These are phyloP conservation scores for Pituophis catenifer DNA, from an alignment of 2,113 vertebrate species.

Conservation along the genomic window DNA sequence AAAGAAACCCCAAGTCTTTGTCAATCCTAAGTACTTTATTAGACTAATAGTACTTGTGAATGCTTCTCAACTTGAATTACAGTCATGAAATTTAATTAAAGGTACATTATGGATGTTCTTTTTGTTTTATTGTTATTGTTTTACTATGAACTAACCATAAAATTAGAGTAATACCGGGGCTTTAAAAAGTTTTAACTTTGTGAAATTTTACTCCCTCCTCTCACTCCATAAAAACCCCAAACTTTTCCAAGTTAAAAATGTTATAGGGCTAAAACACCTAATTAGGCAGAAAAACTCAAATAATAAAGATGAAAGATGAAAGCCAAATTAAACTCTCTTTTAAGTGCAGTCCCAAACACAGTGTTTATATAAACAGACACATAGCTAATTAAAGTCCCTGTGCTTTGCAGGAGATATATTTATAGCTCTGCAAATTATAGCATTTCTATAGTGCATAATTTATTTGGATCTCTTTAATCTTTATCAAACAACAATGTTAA, in stretches of 20 bases:
- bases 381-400: conserved; percentile 30
- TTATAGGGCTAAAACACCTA: conserved; percentile 16
- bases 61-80: not conserved
- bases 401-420: conserved; percentile 45
- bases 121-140: not conserved
- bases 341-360: conserved; percentile 33
- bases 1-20: conserved; percentile 17
- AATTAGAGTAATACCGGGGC: not conserved
- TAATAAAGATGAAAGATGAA: conserved; percentile 37
- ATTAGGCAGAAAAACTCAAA: conserved; percentile 35
- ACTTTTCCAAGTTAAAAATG: conserved; percentile 40
- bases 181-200: not conserved
- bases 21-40: conserved; percentile 5
- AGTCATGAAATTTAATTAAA: not conserved
- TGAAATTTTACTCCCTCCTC: not conserved
- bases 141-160: conserved; percentile 2
- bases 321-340: conserved; percentile 5
- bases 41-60: not conserved
- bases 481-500: conserved; percentile 4
- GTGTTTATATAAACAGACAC: conserved; percentile 17
- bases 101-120: not conserved
- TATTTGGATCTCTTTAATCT: conserved; percentile 21
- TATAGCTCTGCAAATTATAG: conserved; percentile 33
- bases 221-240: not conserved
- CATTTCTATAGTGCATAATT: conserved; percentile 37